Base-by-base conservation (phyloP, 2,888 invertebrate genomes). In the Luperina nickerlii region DNA sequence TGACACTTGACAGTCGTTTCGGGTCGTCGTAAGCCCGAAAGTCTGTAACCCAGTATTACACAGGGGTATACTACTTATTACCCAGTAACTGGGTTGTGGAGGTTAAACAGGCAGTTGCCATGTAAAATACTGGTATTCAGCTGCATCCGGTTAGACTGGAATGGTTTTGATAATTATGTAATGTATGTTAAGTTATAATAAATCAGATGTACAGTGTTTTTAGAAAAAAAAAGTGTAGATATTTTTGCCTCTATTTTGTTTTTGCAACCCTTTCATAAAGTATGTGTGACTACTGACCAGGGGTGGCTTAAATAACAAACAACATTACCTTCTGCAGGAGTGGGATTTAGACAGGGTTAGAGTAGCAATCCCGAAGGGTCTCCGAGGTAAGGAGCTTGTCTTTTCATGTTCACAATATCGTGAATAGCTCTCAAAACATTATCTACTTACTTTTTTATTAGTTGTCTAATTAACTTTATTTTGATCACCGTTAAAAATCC, bases 331-430 rank as follows among this genome's bases (percentile, higher is more conserved):
- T 54, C 65, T 42, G 9, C n/a, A 54, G 51, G 27, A 62, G 69
- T 60, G 57, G 51, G n/a, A 24, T 60, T 13, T 11, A 24, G 24
- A 48, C 24, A 67, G 38, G 60, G 18, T 67, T 85, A 27, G 15
- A 60, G 65, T 48, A 24, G 6, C n/a, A 65, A 38, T 68, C 82
- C 73, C 82, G 7, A 48, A 81, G 62, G 86, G 48, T 48, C 60
- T 48, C 0, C 4, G 24, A 42, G 32, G 42, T 57, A 69, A 63
- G 24, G 1, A 48, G 27, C 45, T 38, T 57, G 2, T 18, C 20
- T 65, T 45, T 13, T 18, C 4, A 2, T 70, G 69, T 81, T 0
- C 24, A 38, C 7, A 48, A 48, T 65, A 18, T 48, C 63, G 13
- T 57, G 24, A 82, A 38, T 24, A 48, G 4, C 32, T 57, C 45